Evolutionary conservation across 2,888 invertebrate genomes (phyloP).

Genomic region (Sarcophaga carnaria): DNA sequence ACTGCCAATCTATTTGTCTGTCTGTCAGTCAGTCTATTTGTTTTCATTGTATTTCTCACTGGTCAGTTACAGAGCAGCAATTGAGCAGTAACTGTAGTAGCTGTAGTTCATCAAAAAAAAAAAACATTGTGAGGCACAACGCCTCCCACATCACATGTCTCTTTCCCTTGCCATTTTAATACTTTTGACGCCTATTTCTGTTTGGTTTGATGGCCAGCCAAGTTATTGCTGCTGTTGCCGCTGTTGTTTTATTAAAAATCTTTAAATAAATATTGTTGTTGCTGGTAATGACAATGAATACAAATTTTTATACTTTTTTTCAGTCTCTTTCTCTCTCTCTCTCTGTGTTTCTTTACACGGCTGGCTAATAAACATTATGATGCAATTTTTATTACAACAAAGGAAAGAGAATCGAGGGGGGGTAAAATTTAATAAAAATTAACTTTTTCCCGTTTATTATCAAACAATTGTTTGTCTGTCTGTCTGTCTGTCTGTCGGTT

Average conservation of each 20-base stretch:
- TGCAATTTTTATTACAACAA: constrained; percentile 44
- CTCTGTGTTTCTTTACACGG: background rate
- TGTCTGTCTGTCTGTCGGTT: constrained; percentile 11
- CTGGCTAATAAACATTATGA: constrained; percentile 53
- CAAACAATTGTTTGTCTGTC: constrained; percentile 18
- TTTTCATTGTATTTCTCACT: constrained; percentile 58
- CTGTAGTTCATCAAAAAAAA: too few species aligned
- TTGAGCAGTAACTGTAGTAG: background rate
- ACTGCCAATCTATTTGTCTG: constrained; percentile 23
- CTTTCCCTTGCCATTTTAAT: constrained; percentile 28
- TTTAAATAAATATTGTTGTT: constrained; percentile 57
- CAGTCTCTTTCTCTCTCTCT: background rate
- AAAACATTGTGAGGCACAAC: background rate
- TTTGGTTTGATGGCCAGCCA: constrained; percentile 54
- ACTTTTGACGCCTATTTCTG: constrained; percentile 65
- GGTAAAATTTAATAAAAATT: constrained; percentile 57
- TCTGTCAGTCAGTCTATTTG: constrained; percentile 15
- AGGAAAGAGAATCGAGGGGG: background rate
- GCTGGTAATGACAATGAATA: constrained; percentile 34
- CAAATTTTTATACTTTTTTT: constrained; percentile 7
- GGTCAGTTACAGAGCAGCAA: constrained; percentile 2
- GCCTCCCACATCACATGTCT: constrained; percentile 39
- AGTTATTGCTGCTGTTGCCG: constrained; percentile 45
- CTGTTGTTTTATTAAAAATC: constrained; percentile 51
- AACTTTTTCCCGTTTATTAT: constrained; percentile 37